Conservation (phyloP, 92 coral and sea anemone species). For the Parazoanthus darwini region DNA sequence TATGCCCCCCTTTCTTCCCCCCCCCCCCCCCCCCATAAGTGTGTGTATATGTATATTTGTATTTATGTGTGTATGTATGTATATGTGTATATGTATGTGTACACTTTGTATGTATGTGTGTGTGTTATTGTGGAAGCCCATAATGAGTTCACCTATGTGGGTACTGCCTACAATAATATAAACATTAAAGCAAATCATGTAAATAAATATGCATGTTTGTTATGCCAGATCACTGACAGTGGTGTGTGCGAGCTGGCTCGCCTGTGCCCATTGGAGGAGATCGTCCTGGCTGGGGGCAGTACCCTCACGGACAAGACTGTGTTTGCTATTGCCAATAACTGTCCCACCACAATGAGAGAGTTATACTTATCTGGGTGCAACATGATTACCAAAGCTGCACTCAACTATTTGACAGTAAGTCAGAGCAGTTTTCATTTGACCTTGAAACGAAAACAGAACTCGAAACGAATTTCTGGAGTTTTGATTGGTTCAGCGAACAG, state of each 20-base stretch:
- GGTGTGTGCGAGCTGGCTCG: constrained; percentile 84
- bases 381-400: constrained; percentile 84
- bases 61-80: too few relatives aligned
- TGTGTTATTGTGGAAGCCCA: too few relatives aligned
- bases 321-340: constrained; percentile 81
- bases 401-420: constrained; percentile 75
- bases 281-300: constrained; percentile 72
- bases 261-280: constrained; percentile 68
- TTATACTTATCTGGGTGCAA: constrained; percentile 78
- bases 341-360: constrained; percentile 73
- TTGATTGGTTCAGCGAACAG: too few relatives aligned
- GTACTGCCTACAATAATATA: too few relatives aligned
- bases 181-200: too few relatives aligned
- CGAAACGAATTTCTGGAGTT: too few relatives aligned
- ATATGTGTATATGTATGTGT: too few relatives aligned
- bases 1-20: too few relatives aligned
- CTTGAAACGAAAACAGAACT: neutral
- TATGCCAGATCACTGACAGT: constrained; percentile 67
- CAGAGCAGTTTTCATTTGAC: neutral
- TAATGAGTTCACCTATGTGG: too few relatives aligned
- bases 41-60: too few relatives aligned
- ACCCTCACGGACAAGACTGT: constrained; percentile 77
- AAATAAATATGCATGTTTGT: neutral
- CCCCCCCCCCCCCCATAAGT: too few relatives aligned
- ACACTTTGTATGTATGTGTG: too few relatives aligned